These are phyloP conservation scores for Engraulis encrasicolus DNA, from an alignment of 2,113 vertebrate genomes.

Conservation along the genomic window DNA sequence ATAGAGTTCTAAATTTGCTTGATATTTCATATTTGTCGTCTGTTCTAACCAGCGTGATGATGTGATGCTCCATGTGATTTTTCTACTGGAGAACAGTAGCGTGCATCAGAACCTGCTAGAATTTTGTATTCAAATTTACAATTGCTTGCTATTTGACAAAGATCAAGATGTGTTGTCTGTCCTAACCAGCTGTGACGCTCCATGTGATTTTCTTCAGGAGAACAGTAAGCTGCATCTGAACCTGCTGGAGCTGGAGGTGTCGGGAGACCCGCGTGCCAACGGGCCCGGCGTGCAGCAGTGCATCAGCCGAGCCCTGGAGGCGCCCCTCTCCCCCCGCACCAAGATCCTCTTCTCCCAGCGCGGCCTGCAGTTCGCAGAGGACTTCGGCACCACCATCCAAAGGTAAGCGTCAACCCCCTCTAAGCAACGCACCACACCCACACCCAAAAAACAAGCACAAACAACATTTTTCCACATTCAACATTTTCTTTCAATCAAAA, in stretches of 20 bases:
- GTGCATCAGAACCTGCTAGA: too few species aligned
- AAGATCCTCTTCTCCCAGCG: conserved; percentile 83
- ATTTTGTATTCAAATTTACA: too few species aligned
- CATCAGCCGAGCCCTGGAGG: conserved; percentile 77
- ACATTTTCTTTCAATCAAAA: not conserved
- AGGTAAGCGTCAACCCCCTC: conserved; percentile 65
- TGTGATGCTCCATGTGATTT: too few species aligned
- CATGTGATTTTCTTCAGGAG: conserved; percentile 60
- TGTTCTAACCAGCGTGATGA: too few species aligned
- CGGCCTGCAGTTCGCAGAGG: conserved; percentile 82
- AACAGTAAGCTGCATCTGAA: conserved; percentile 81
- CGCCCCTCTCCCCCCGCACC: conserved; percentile 74
- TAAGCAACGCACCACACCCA: not conserved
- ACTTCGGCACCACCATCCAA: conserved; percentile 78
- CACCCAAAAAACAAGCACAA: not conserved
- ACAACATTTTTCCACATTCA: not conserved
- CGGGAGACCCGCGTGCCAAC: conserved; percentile 69
- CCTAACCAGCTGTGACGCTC: not conserved
- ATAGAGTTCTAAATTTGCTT: too few species aligned
- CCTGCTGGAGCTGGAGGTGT: conserved; percentile 82
- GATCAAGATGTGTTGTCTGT: too few species aligned
- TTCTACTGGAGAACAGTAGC: too few species aligned
- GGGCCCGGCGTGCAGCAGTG: conserved; percentile 78
- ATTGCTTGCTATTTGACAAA: too few species aligned
- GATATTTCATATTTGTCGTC: too few species aligned